Evolutionary conservation across 2,797 vertebrate genomes (phyloP), one percentile per base, ranked within the genome.

Genomic region (Zenarchopterus dispar): DNA sequence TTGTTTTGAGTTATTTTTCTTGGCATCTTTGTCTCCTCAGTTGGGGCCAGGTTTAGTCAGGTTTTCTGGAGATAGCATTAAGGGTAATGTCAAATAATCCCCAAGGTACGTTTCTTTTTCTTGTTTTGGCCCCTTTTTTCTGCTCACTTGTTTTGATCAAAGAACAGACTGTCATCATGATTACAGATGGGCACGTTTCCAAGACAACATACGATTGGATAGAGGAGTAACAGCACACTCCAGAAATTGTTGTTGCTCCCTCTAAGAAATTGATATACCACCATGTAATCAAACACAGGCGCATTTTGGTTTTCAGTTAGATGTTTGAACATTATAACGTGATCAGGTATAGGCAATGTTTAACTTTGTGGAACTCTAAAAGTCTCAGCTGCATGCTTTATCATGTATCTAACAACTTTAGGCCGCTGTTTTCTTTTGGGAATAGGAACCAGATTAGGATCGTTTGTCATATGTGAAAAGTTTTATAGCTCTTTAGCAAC

Each of bases 41-140:
- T 70, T 72, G 26, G 78, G 65, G 73, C 69, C 72, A 77, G 48
- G 82, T 84, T 76, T 72, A 69, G 69, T 83, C 77, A 85, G 77
- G 78, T 84, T 72, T 80, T 82, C 44, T 72, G 64, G 33, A 70
- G 62, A 75, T 72, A 42, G 73, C 80, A 84, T 81, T 71, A 51
- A 59, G 57, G 68, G 70, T 61, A 77, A 72, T 79, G 62, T 58
- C 2, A 26, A 78, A 71, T 67, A 77, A 76, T 77, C 85, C 72
- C 57, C 36, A 49, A 72, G 81, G 62, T 80, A 74, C 53, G 46
- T 73, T 83, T 65, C 61, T 31, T 39, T 64, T 55, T 71, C 48
- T 75, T 50, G 8, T 70, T 68, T 54, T 46, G 1, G 15, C 22
- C 45, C 19, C 19, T 46, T 19, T 47, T 47, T 47, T 15, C 9